These are phyloP conservation scores for Tetragnatha montana DNA, from an alignment of 2,888 invertebrate genomes.

Conservation along the genomic window DNA sequence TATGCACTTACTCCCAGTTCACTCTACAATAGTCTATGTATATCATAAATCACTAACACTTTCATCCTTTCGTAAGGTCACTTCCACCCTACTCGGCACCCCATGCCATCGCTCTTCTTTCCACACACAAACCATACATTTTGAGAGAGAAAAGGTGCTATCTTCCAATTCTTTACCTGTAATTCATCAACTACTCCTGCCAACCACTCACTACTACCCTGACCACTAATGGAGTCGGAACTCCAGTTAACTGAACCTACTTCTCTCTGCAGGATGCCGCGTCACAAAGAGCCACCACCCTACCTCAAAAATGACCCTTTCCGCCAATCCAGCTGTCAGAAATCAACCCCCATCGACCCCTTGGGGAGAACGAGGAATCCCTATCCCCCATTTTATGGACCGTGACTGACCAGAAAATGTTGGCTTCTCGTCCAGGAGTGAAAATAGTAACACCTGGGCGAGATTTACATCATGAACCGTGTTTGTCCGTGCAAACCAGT, in stretches of 20 bases:
- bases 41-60: no score
- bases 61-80: no score
- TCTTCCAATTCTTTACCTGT: no score
- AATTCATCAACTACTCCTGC: neutral
- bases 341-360: neutral
- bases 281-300: conserved; percentile 14
- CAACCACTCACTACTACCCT: conserved; percentile 4
- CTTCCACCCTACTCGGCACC: no score
- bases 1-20: no score
- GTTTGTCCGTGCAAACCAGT: neutral
- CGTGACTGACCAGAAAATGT: neutral
- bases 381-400: conserved; percentile 33
- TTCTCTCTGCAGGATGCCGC: conserved; percentile 2
- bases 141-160: neutral
- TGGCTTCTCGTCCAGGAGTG: conserved; percentile 9
- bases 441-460: conserved; percentile 61
- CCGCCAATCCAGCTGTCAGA: conserved; percentile 36
- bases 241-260: conserved; percentile 10
- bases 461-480: conserved; percentile 40
- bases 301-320: conserved; percentile 21
- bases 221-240: neutral
- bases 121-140: neutral
- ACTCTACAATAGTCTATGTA: no score
- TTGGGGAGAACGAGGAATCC: conserved; percentile 40
- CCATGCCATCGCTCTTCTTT: no score